Base-by-base conservation (phyloP, 1,140 invertebrate species). In the Semibalanus balanoides region DNA sequence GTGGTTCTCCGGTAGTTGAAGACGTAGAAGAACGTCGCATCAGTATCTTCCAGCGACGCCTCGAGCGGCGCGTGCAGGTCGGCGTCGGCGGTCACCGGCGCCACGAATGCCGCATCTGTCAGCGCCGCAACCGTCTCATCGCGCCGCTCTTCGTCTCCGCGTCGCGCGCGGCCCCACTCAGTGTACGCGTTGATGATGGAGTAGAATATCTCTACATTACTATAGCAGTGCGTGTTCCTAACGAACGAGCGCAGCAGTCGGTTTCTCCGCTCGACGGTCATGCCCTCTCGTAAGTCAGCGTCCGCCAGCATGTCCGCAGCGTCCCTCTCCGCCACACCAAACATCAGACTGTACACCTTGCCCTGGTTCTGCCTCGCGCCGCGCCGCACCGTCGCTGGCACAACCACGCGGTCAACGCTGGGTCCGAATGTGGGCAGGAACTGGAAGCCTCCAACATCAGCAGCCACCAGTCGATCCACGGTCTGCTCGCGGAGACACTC, bases 181-280 rank as follows among this genome's bases (percentile, higher is more conserved):
- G 94, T 97, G 82, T 99, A 99, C 81, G 98, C 95, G 82, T 98
- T 98, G 69, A 97, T 92, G 30, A 97, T 90, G 69, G 96, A 97
- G 81, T 96, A 95, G 85, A 96, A 96, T 83, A 99, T 97, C 84
- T 99, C 96, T 80, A 94, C 95, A 78, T 97, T 87, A 83, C 98
- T 96, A 85, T 94, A 97, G 76, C 90, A 87, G 85, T 95, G 97
- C 35, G 94, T 90, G 84, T 98, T 98, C 74, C 96, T 87, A 25
- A 95, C 92, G 82, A 98, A 94, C 14, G 95, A 97, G 79, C 96
- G 88, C 79, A 98, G 89, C 80, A 97, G 95, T 83, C 92, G 90
- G 82, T 96, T 93, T 77, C 96, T 88, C 77, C 93, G 86, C 81
- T 93, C 91, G 72, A 92, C 91, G 81, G 95, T 93, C 81, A 99